Evolutionary conservation across 2,888 invertebrate genomes (phyloP), one percentile per base, ranked within the genome.

Genomic region (Rhaphigaster nebulosa): DNA sequence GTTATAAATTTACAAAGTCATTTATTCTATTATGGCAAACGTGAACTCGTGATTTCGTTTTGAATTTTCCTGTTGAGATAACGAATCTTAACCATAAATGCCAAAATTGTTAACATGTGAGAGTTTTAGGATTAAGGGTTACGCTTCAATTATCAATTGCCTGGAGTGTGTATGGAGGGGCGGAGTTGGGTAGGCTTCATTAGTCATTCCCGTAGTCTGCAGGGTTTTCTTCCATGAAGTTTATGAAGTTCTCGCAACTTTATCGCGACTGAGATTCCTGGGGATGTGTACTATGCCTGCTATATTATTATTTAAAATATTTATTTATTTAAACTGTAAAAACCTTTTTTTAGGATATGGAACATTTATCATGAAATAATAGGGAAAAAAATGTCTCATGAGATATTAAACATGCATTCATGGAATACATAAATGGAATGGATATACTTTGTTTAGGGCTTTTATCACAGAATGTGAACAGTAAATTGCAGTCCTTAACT

Each of bases 81-180:
- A n/a, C n/a, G 60, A 60, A 60, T 10, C 60, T 60, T n/a, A n/a
- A n/a, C n/a, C 60, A n/a, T 60, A n/a, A 60, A 60, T 60, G 12
- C n/a, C 60, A 3, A n/a, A n/a, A 60, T 60, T n/a, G n/a, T 60
- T 60, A 1, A n/a, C n/a, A 60, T 10, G 60, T 10, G 60, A n/a
- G 60, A 60, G 60, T 60, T 60, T 60, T 60, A 60, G 60, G n/a
- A n/a, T 60, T 60, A n/a, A n/a, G 10, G n/a, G 60, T 60, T 60
- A n/a, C 60, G 26, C 60, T 26, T 60, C 60, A 60, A 60, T 60
- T 60, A 60, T n/a, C 60, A n/a, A 60, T 60, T n/a, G n/a, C 60
- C 10, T 60, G 60, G 60, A 5, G 20, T 56, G 26, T 60, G 60
- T 60, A n/a, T n/a, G n/a, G n/a, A n/a, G n/a, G 56, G 8, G 56